Evolutionary conservation across 2,888 invertebrate genomes (phyloP), one percentile per base, ranked within the genome.

Genomic region (Lochmaea capreae): DNA sequence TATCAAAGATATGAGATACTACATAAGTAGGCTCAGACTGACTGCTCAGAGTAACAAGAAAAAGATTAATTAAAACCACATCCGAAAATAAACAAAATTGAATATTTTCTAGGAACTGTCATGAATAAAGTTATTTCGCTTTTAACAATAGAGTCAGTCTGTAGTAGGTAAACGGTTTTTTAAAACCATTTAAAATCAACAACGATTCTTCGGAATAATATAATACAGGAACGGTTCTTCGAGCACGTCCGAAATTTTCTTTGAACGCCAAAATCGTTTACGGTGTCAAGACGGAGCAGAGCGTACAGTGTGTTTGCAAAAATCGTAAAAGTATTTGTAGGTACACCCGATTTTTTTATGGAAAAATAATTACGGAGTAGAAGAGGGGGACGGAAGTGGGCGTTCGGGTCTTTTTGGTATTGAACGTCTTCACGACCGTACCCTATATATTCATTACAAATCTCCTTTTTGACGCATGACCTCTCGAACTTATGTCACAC

Each of bases 241-340:
- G 74, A 62, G 76, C 78, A 78, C 78, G 76, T 78, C 72, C 78
- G 74, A 69, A 73, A 72, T 74, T 77, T 77, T 77, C 71, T 71
- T 73, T 67, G 74, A 74, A 73, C 10, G 62, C 43, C 39, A 18
- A 63, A 54, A 10, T 54, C 10, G n/a, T 52, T 18, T 54, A 52
- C 54, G 54, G 9, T 39, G 33, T 18, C 54, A 16, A 16, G 16
- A 18, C 16, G 1, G 54, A 8, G 33, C 2, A 39, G 10, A 8
- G 9, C 2, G 3, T 16, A 54, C 54, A 18, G 18, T 16, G 16
- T 10, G 52, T 10, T 18, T 16, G 9, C 11, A 14, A 11, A 46
- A 46, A 46, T 14, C 33, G 8, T 8, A 39, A 39, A 39, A 39
- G 33, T 39, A 9, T 39, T 9, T 39, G 33, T 39, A 39, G 33